These are phyloP conservation scores for Dryobotodes eremita DNA, from an alignment of 2,888 invertebrate genomes.

Conservation along the genomic window DNA sequence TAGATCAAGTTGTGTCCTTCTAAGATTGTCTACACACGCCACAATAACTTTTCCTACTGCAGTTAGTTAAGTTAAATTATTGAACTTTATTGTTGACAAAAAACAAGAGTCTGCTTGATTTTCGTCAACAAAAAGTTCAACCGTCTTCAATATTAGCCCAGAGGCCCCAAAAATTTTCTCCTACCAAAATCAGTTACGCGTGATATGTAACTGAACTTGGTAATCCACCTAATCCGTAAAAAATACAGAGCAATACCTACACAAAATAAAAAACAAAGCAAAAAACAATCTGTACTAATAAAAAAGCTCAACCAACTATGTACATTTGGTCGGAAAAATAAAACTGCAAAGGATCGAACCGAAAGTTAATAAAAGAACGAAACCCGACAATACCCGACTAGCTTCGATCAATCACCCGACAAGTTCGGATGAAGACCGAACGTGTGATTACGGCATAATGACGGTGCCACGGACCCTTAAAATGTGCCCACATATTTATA, in stretches of 20 bases:
- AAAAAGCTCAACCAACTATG: constrained; percentile 41
- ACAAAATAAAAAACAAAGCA: constrained; percentile 48
- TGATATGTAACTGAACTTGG: background rate
- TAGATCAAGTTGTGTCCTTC: background rate
- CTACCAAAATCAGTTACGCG: background rate
- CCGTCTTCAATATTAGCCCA: background rate
- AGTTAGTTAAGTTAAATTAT: background rate
- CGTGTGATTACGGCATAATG: constrained; percentile 77
- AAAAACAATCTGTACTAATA: constrained; percentile 45
- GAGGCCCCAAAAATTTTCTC: background rate
- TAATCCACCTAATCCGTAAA: constrained; percentile 39
- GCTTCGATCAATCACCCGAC: constrained; percentile 75
- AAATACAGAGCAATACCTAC: constrained; percentile 24
- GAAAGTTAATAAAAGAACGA: constrained; percentile 63
- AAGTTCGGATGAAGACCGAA: constrained; percentile 73
- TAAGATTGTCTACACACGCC: background rate
- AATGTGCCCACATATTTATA: constrained; percentile 66
- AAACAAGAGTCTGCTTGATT: background rate
- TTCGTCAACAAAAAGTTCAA: background rate
- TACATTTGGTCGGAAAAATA: constrained; percentile 36
- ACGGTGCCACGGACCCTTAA: constrained; percentile 62
- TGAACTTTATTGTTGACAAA: background rate
- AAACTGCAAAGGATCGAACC: constrained; percentile 40
- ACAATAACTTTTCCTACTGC: background rate
- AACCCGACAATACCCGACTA: constrained; percentile 62